Percentiles rank a stretch among this genome's conserved stretches.
Evolutionary conservation across 2,113 vertebrate genomes (phyloP).

Genomic region (Coregonus clupeaformis): DNA sequence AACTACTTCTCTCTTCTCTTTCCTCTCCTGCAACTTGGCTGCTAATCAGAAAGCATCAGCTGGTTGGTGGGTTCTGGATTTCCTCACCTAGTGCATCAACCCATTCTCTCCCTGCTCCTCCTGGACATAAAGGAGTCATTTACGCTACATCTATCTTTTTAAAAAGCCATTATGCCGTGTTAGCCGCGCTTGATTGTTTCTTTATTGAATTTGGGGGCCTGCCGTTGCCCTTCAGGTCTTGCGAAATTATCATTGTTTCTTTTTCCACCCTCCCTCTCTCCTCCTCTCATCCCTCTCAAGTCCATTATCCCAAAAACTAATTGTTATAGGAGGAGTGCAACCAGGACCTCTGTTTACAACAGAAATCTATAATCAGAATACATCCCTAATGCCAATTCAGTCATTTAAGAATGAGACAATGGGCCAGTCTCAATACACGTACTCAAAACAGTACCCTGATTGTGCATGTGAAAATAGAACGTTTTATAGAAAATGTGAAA

Average conservation of each 20-base stretch:
- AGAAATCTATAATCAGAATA: not conserved
- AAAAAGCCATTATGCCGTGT: constrained; percentile 59
- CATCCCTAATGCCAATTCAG: not conserved
- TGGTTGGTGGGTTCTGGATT: not conserved
- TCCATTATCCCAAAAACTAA: not conserved
- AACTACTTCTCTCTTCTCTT: too few relatives aligned
- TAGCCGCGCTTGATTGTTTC: constrained; percentile 54
- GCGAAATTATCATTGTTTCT: not conserved
- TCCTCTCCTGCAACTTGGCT: not conserved
- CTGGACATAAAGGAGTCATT: constrained; percentile 48
- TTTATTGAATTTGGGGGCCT: constrained; percentile 51
- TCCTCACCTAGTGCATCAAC: not conserved
- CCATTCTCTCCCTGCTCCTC: not conserved
- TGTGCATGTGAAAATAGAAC: too few relatives aligned
- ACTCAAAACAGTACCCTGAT: too few relatives aligned
- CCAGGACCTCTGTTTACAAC: not conserved
- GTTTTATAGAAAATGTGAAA: too few relatives aligned
- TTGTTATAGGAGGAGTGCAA: not conserved
- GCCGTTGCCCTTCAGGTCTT: not conserved
- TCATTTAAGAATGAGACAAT: not conserved
- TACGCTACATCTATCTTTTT: constrained; percentile 57
- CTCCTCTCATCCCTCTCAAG: not conserved
- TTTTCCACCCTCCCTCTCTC: not conserved
- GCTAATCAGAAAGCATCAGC: not conserved
- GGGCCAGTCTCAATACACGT: too few relatives aligned